Base-by-base conservation (phyloP, 2,113 vertebrate species). In the Seriola quinqueradiata region DNA sequence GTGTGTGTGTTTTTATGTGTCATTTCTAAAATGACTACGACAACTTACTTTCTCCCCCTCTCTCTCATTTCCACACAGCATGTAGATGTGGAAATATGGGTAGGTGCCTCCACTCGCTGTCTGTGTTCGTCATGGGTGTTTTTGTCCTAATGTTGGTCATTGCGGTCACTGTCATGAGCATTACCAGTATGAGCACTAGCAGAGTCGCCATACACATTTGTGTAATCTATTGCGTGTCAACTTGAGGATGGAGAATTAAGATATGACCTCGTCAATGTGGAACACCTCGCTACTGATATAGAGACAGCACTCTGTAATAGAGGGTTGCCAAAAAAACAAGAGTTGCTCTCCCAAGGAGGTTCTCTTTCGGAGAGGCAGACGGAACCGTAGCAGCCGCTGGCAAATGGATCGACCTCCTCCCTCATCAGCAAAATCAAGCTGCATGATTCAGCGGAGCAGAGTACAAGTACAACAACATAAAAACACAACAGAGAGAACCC, bases 31-130 rank as follows among this genome's bases (percentile, higher is more conserved):
- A 70, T 66, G 13, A 79, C 50, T 32, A 48, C 21, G n/a, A 68
- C 52, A 34, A 84, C 84, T 89, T 79, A 79, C 79, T 55, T 70
- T 80, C 55, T 61, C 70, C 65, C 79, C 60, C 77, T 85, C 64
- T 89, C 76, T 81, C 82, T 82, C 81, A 81, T 82, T 77, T 82
- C 79, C 85, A 85, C 82, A 79, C 85, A 87, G 87, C 89, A 88
- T 87, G 76, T 89, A 87, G 85, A 87, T 83, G 90, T 88, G 90
- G 83, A 92, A 85, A 79, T 86, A 54, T 89, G 86, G 77, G 89
- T 86, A 90, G 75, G 83, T 83, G 48, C 74, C 68, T 80, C 48
- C 77, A 59, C 71, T 71, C 21, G 40, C 73, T 67, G 61, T 83
- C 6, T 80, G 40, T 78, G 73, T 77, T 63, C 68, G 59, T 70